These are phyloP conservation scores for Pheosia tremula DNA, from an alignment of 2,888 invertebrate genomes.

Conservation along the genomic window DNA sequence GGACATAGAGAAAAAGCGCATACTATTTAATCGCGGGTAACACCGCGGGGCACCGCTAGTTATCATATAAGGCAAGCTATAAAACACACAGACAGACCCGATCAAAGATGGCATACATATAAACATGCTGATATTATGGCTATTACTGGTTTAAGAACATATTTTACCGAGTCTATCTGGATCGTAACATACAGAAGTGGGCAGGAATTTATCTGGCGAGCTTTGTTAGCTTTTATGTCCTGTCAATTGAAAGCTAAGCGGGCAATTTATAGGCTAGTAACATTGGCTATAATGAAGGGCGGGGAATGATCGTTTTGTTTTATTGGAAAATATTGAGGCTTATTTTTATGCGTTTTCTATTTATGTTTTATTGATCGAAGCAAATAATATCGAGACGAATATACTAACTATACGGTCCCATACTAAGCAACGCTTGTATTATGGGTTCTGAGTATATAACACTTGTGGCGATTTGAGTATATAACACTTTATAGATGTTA, in stretches of 20 bases:
- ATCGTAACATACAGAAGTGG: constrained; percentile 7
- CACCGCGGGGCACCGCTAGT: constrained; percentile 8
- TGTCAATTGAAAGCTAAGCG: constrained; percentile 22
- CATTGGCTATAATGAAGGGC: background rate
- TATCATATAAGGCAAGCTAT: constrained; percentile 24
- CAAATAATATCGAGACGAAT: background rate
- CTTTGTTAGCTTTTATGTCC: constrained; percentile 22
- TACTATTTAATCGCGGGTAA: no score
- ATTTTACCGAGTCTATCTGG: constrained; percentile 12
- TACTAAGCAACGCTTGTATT: no score
- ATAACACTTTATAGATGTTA: no score
- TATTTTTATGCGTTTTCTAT: constrained; percentile 6
- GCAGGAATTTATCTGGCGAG: background rate
- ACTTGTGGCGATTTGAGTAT: no score
- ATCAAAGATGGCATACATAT: constrained; percentile 20
- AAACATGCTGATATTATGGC: constrained; percentile 14
- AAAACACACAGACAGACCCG: constrained; percentile 23
- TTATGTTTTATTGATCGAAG: constrained; percentile 1
- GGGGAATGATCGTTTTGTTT: background rate
- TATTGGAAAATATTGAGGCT: constrained; percentile 3
- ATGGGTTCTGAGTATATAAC: no score
- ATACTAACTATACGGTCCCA: no score
- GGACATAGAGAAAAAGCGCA: no score
- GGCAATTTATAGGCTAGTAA: constrained; percentile 11
- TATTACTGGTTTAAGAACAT: background rate